phyloP scores from a whole-genome alignment of 2,888 invertebrate genomes.

The Dasysyrphus albostriatus region DNA sequence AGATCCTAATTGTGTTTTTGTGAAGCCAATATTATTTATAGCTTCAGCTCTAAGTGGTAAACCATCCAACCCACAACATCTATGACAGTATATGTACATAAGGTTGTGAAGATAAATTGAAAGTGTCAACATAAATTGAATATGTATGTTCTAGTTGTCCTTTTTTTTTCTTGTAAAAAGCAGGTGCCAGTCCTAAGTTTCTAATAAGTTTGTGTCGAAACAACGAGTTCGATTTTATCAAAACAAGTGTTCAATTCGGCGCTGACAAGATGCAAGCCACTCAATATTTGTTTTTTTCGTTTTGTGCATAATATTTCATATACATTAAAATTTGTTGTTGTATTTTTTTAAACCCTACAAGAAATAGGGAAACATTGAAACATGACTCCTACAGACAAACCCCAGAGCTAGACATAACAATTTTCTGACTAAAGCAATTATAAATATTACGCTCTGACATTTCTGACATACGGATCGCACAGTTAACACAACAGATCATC shows the following conservation, averaged over 20 bases:
- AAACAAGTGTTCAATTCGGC: conserved; percentile 64
- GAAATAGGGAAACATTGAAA: conserved; percentile 53
- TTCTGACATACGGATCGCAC: conserved; percentile 66
- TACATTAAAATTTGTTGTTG: background rate
- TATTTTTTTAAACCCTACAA: background rate
- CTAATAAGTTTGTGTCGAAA: conserved; percentile 37
- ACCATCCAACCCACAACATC: conserved; percentile 29
- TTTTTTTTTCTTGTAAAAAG: background rate
- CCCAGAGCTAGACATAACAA: conserved; percentile 29
- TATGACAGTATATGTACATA: background rate
- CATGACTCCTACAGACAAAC: conserved; percentile 40
- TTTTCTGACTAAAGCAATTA: conserved; percentile 42
- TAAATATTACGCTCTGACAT: conserved; percentile 54
- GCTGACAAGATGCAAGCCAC: conserved; percentile 39
- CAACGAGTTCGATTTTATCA: conserved; percentile 52
- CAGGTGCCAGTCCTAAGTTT: conserved; percentile 14
- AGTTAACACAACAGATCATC: conserved; percentile 74
- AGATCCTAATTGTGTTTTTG: background rate
- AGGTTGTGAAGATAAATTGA: background rate
- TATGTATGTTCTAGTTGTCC: background rate
- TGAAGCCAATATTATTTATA: background rate
- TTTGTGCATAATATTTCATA: conserved; percentile 22
- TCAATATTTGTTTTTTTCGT: conserved; percentile 7
- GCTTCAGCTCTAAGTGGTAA: conserved; percentile 13
- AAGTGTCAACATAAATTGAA: conserved; percentile 49